Evolutionary conservation across 2,888 invertebrate species (phyloP).

Genomic region (Papilio protenor): DNA sequence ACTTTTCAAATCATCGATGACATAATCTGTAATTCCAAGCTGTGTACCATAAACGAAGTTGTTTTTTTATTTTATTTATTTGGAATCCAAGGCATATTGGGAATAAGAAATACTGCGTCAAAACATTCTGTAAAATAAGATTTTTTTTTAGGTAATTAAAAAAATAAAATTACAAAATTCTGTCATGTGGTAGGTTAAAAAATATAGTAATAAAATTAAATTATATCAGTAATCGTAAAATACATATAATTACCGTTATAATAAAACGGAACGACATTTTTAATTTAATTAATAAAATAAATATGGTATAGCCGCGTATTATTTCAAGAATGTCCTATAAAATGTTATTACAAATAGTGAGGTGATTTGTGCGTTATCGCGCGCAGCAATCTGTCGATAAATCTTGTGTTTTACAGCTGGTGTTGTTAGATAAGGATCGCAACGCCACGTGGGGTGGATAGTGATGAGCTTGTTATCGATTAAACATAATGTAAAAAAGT

Average conservation of each 20-base stretch:
- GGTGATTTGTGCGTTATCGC: slow-evolving; percentile 79
- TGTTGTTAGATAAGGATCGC: slow-evolving; percentile 76
- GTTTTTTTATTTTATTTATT: too few species aligned
- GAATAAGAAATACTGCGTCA: background rate
- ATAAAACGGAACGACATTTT: background rate
- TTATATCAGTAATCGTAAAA: background rate
- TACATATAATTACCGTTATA: background rate
- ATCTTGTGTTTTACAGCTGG: slow-evolving; percentile 83
- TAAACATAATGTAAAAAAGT: background rate
- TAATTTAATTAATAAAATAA: slow-evolving; percentile 28
- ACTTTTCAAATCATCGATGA: background rate
- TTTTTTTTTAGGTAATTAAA: background rate
- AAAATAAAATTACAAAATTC: background rate
- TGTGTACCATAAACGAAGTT: background rate
- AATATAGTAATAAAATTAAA: background rate
- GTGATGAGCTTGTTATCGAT: slow-evolving; percentile 57
- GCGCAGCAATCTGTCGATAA: slow-evolving; percentile 80
- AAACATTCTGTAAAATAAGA: too few species aligned
- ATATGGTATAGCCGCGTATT: slow-evolving; percentile 21
- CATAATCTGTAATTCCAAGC: too few species aligned
- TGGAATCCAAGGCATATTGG: too few species aligned
- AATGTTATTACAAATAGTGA: slow-evolving; percentile 73
- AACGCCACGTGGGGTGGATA: slow-evolving; percentile 78
- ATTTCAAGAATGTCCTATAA: slow-evolving; percentile 43
- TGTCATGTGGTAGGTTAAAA: background rate